phyloP scores from a whole-genome alignment of 1,140 invertebrate genomes.

The Cephus cinctus region DNA sequence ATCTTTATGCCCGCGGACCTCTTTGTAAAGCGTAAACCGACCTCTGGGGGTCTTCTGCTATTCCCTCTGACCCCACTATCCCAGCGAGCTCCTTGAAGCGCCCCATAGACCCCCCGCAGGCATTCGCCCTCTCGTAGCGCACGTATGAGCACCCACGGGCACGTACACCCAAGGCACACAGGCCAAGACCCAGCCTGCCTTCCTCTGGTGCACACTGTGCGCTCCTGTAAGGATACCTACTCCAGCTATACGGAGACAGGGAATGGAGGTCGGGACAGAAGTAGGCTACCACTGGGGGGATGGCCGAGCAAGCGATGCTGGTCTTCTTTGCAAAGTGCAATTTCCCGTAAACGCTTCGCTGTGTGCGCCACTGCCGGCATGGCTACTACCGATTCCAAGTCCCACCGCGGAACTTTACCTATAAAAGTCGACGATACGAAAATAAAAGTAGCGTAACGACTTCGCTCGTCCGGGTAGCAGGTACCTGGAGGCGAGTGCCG shows the following conservation, averaged over 20 bases:
- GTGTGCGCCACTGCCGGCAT: conserved; percentile 19
- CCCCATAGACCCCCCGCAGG: no score
- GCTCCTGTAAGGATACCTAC: neutral
- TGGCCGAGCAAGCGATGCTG: no score
- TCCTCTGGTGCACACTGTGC: neutral
- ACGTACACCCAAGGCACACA: neutral
- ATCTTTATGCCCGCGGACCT: conserved; percentile 10
- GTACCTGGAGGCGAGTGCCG: no score
- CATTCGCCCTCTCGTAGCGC: no score
- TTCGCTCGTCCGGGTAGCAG: no score
- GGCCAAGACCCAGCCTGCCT: neutral
- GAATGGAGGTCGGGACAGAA: no score
- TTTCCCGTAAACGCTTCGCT: conserved; percentile 38
- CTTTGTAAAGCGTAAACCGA: conserved; percentile 22
- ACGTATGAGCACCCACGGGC: no score
- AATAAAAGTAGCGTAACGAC: conserved; percentile 41
- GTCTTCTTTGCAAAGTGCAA: conserved; percentile 40
- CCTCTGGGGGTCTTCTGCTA: conserved; percentile 7
- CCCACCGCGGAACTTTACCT: conserved; percentile 39
- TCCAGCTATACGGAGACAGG: no score
- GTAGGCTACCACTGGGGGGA: no score
- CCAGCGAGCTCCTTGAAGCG: no score
- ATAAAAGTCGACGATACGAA: conserved; percentile 42
- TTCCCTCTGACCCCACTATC: conserved; percentile 1
- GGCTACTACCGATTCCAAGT: conserved; percentile 25